These are phyloP conservation scores for Drosophila littoralis DNA, from an alignment of 1,140 invertebrate species.

Conservation along the genomic window DNA sequence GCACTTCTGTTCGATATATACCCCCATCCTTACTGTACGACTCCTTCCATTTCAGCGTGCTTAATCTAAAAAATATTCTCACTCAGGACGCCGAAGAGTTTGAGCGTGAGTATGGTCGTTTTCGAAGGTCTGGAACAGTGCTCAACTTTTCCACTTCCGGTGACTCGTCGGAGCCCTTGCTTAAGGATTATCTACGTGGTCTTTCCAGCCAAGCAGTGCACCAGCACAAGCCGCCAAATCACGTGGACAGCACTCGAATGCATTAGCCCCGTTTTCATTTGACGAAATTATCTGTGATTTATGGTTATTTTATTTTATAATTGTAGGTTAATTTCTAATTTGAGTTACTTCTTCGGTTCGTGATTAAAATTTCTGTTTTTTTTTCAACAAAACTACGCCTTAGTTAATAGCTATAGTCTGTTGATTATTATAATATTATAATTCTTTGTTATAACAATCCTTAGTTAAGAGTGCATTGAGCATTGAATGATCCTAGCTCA, in stretches of 20 bases:
- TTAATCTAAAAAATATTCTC: constrained; percentile 49
- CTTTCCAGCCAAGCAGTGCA: constrained; percentile 12
- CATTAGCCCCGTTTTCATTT: constrained; percentile 19
- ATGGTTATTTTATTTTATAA: constrained; percentile 20
- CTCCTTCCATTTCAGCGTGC: constrained; percentile 14
- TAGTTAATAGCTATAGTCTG: too few relatives aligned
- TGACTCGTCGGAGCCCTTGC: not conserved
- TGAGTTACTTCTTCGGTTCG: constrained; percentile 15
- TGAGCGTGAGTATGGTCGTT: constrained; percentile 56
- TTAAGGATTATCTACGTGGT: constrained; percentile 15
- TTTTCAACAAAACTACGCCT: not conserved
- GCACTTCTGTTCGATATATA: too few relatives aligned
- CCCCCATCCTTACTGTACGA: too few relatives aligned
- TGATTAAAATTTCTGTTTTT: constrained; percentile 28
- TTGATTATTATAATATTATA: too few relatives aligned
- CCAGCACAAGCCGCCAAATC: constrained; percentile 6
- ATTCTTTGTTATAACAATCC: too few relatives aligned
- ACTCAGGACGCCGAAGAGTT: constrained; percentile 55
- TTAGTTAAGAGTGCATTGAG: too few relatives aligned
- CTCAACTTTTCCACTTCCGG: constrained; percentile 20
- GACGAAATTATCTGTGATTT: constrained; percentile 59
- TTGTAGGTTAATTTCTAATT: constrained; percentile 14
- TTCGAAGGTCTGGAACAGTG: not conserved
- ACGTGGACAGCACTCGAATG: constrained; percentile 25
- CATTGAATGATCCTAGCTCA: too few relatives aligned